phyloP scores from a whole-genome alignment of 1,140 invertebrate species.

The Tetragonula clypearis region DNA sequence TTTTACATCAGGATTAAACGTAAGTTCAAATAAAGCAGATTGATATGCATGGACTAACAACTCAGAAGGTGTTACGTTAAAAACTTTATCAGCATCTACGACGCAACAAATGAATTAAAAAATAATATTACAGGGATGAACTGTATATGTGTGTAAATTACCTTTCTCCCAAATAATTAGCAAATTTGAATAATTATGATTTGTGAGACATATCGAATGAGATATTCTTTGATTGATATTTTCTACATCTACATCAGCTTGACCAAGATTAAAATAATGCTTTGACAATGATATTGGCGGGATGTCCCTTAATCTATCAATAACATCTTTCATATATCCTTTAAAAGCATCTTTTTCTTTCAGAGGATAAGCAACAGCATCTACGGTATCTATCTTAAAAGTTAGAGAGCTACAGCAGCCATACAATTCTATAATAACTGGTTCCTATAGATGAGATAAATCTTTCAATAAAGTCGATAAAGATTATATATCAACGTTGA shows the following conservation, averaged over 20 bases:
- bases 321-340: constrained; percentile 66
- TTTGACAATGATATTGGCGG: constrained; percentile 65
- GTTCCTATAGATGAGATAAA: constrained; percentile 60
- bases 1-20: constrained; percentile 61
- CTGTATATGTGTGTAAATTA: constrained; percentile 32
- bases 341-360: constrained; percentile 57
- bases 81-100: constrained; percentile 62
- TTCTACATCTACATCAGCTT: constrained; percentile 31
- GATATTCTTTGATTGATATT: constrained; percentile 43
- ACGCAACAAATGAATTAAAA: constrained; percentile 8
- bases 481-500: neutral
- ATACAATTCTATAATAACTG: constrained; percentile 72
- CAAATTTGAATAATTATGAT: constrained; percentile 62
- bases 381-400: constrained; percentile 1
- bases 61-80: constrained; percentile 59
- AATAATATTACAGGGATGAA: neutral
- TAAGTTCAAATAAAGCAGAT: constrained; percentile 69
- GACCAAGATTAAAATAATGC: constrained; percentile 69
- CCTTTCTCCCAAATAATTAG: constrained; percentile 68
- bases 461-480: neutral
- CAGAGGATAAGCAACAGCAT: constrained; percentile 32
- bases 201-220: constrained; percentile 66
- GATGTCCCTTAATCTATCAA: constrained; percentile 32
- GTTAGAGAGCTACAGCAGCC: constrained; percentile 51
- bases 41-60: constrained; percentile 42